Evolutionary conservation across 2,113 vertebrate genomes (phyloP).

Genomic region (Austrofundulus limnaeus): DNA sequence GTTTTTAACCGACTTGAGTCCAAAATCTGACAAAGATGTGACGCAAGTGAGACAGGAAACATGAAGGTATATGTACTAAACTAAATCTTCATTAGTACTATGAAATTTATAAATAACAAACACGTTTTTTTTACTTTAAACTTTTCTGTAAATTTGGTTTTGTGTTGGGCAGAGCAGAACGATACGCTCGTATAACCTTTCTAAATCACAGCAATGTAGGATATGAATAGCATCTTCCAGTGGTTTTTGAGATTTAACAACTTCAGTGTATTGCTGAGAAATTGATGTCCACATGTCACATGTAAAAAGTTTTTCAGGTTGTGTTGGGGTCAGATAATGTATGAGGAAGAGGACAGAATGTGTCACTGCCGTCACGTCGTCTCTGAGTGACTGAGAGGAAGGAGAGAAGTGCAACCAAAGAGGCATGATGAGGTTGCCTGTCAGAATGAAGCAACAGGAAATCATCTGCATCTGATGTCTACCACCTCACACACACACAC

Average conservation of each 20-base stretch:
- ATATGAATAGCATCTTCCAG: not conserved
- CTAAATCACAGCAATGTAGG: not conserved
- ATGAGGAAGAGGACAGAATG: slow-evolving; percentile 45
- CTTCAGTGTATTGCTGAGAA: not conserved
- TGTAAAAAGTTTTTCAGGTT: not conserved
- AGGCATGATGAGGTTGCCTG: slow-evolving; percentile 64
- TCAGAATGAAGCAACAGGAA: slow-evolving; percentile 78
- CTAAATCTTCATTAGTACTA: too few relatives aligned
- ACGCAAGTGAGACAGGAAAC: not conserved
- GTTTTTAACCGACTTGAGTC: not conserved
- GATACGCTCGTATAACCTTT: too few relatives aligned
- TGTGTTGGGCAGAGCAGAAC: too few relatives aligned
- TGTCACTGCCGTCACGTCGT: slow-evolving; percentile 42
- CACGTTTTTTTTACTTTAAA: too few relatives aligned
- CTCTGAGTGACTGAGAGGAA: slow-evolving; percentile 44
- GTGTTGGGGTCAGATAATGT: slow-evolving; percentile 9
- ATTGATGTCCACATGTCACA: not conserved
- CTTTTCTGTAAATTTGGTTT: too few relatives aligned
- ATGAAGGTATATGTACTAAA: not conserved
- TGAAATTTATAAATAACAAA: too few relatives aligned
- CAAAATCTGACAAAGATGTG: not conserved
- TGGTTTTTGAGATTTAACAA: not conserved
- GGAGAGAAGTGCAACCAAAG: slow-evolving; percentile 80
- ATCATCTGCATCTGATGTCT: slow-evolving; percentile 79
- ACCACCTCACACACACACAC: slow-evolving; percentile 55